Evolutionary conservation across 2,113 vertebrate species (phyloP), one percentile per base, ranked within the genome.

Genomic region (Gallinago media): DNA sequence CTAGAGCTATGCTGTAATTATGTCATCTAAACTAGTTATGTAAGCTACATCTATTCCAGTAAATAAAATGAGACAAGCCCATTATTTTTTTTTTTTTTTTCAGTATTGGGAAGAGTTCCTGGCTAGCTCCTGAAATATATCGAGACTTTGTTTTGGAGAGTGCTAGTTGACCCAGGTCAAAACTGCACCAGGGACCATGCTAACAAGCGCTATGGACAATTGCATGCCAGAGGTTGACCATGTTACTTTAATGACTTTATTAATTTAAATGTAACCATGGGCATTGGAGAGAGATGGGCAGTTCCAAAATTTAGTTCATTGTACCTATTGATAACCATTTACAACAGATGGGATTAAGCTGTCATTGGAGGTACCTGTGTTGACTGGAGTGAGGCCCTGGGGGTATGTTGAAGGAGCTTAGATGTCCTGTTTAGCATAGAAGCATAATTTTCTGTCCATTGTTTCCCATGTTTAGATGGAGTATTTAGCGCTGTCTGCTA

Each of bases 141-240:
- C 6, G 47, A 87, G 84, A 71, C 80, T 93, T 96, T 91, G 38
- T 89, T 96, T 87, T 94, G 59, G 71, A 83, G 58, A 73, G 18
- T 56, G 7, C 14, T 83, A 15, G 15, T 12, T 89, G 81, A 93
- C 73, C 17, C 31, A 63, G 55, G 36, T 80, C 77, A 89, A 91
- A 71, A 70, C 47, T 67, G 38, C n/a, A 87, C 15, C 50, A 81
- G 38, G 14, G 47, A 54, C 27, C 23, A 34, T 7, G 22, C 7
- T 84, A 71, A 67, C 38, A 81, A 62, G 9, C 20, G 50, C 47
- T 29, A 25, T 0, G 8, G 25, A 54, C 17, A 94, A 22, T 2
- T 58, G 6, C 22, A 34, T 74, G 38, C 6, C 32, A 47, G 44
- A 75, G 16, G 7, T 23, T 78, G 74, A 72, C 23, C 6, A 12